Percentiles rank a stretch among this genome's conserved stretches.
Conservation (phyloP, 2,888 invertebrate species). For the Anodontia alba region DNA sequence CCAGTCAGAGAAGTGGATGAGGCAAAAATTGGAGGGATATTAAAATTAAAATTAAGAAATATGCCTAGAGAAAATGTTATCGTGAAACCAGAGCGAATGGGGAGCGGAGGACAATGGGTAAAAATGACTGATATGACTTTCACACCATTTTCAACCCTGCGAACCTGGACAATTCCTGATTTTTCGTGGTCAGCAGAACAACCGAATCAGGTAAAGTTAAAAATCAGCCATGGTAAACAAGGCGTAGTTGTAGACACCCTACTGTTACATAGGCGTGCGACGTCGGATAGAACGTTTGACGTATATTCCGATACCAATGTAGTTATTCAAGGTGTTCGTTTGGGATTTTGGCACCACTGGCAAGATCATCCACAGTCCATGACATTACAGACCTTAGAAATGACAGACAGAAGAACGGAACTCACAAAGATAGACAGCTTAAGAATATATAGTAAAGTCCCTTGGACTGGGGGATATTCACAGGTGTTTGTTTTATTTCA, state of each 20-base stretch:
- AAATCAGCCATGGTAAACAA: conserved; percentile 38
- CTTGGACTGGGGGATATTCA: conserved; percentile 64
- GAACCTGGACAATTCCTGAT: conserved; percentile 62
- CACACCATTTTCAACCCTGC: conserved; percentile 40
- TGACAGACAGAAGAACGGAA: neutral
- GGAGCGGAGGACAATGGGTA: conserved; percentile 30
- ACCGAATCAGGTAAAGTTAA: conserved; percentile 51
- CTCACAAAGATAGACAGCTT: conserved; percentile 53
- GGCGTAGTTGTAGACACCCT: conserved; percentile 56
- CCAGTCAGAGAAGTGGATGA: conserved; percentile 53
- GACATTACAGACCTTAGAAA: conserved; percentile 36
- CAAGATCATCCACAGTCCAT: conserved; percentile 48
- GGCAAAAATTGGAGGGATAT: conserved; percentile 28
- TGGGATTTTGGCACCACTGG: conserved; percentile 62
- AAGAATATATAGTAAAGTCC: conserved; percentile 54
- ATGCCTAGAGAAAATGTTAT: conserved; percentile 47
- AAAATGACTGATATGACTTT: conserved; percentile 35
- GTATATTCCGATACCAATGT: conserved; percentile 53
- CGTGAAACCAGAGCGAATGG: conserved; percentile 41
- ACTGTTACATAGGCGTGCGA: conserved; percentile 36
- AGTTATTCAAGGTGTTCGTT: conserved; percentile 52
- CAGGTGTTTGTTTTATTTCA: conserved; percentile 69
- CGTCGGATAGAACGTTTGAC: conserved; percentile 36
- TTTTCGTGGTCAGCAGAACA: conserved; percentile 47
- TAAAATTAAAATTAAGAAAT: conserved; percentile 43